Evolutionary conservation across 2,888 invertebrate genomes (phyloP), one percentile per base, ranked within the genome.

Genomic region (Periphyllus acericola): DNA sequence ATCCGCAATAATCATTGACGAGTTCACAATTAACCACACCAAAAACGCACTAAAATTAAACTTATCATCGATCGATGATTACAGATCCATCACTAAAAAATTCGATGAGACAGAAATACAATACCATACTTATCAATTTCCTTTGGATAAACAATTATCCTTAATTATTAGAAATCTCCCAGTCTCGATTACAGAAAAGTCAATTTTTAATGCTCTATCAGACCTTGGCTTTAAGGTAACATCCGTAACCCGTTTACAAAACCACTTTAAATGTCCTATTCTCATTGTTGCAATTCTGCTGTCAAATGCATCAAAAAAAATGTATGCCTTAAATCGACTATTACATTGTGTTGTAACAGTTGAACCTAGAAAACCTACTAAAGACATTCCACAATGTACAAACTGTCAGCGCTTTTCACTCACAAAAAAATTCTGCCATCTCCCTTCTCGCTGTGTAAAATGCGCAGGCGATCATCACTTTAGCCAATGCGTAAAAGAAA

Each of bases 381-480:
- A 32, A 72, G 3, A 4, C 4, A 84, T 76, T 52, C 84, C 84
- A 34, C 78, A 76, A 60, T 84, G 66, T 60, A 52, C 46, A 11
- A 6, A 55, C 25, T 84, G 78, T 66, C 84, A 84, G 25, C 40
- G 32, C 3, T 84, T 84, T 32, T 75, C 75, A 46, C 84, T 76
- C 9, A 84, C 76, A 19, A 36, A 74, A 75, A 84, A 76, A 34
- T 75, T 55, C 25, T 84, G 66, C 40, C 19, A 74, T 46, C n/a
- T 84, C 25, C 55, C 75, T 52, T 36, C 84, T 40, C 75, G 76
- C 3, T 76, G 76, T 60, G 76, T 75, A 25, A 72, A 86, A 86
- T 86, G 76, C 78, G 72, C 86, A 32, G 78, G 52, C 46, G 79
- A 46, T 6, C 72, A 80, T 46, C 21, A 55, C n/a, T 79, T 46